phyloP scores from a whole-genome alignment of 2,113 vertebrate genomes.

The Cairina moschata region DNA sequence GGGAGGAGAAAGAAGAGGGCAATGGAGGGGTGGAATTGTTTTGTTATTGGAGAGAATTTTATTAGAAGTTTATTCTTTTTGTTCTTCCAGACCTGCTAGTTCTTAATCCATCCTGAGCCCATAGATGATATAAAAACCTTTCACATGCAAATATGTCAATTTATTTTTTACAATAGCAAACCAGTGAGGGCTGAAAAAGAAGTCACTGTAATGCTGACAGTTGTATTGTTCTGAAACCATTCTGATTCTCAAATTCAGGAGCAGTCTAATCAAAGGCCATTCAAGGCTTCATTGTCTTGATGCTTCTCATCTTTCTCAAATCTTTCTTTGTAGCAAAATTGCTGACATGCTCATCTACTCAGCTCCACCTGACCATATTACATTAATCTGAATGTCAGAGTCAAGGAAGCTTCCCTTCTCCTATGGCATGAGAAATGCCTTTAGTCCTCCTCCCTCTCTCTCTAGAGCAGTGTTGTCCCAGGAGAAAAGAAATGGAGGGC shows the following conservation, averaged over 20 bases:
- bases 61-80: background rate
- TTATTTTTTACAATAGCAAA: constrained; percentile 49
- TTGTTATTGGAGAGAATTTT: background rate
- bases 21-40: background rate
- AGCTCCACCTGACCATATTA: background rate
- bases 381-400: background rate
- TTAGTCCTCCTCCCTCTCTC: background rate
- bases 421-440: background rate
- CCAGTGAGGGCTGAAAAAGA: constrained; percentile 6
- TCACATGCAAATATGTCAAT: constrained; percentile 61
- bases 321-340: background rate
- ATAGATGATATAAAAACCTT: constrained; percentile 14
- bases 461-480: background rate
- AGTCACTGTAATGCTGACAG: background rate
- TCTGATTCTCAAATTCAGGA: background rate
- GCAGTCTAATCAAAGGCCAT: constrained; percentile 29
- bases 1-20: background rate
- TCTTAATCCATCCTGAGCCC: background rate
- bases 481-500: background rate
- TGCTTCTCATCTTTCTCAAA: background rate
- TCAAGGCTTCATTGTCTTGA: background rate
- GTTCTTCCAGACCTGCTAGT: background rate
- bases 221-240: background rate
- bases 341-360: background rate
- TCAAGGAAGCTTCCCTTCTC: background rate